A percentile compares a stretch with the other conserved stretches of the same genome.
phyloP scores from a whole-genome alignment of 2,113 vertebrate species.

The Chamaea fasciata region DNA sequence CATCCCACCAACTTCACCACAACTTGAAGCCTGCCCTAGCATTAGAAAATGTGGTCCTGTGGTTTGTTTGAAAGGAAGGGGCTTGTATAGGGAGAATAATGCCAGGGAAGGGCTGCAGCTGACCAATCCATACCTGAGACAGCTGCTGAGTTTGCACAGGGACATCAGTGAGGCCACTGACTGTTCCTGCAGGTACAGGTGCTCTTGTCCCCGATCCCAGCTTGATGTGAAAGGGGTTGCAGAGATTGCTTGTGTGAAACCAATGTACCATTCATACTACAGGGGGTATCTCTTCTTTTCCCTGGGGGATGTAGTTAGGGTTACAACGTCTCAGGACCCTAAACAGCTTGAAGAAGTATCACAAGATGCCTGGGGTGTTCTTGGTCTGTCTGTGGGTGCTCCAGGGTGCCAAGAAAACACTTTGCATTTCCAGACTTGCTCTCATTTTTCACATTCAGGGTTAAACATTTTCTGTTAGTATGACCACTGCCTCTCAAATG shows the following conservation, averaged over 20 bases:
- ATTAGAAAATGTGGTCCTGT: neutral
- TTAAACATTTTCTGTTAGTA: neutral
- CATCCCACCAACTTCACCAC: neutral
- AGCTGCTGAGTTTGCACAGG: neutral
- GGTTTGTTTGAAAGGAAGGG: neutral
- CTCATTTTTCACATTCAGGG: constrained; percentile 6
- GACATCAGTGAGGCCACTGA: neutral
- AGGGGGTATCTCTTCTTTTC: neutral
- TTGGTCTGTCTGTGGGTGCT: neutral
- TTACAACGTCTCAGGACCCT: neutral
- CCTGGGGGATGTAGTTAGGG: rapidly evolving
- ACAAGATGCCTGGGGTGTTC: neutral
- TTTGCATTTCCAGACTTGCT: constrained; percentile 1
- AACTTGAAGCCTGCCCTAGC: rapidly evolving
- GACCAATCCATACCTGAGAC: neutral
- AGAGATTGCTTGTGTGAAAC: neutral
- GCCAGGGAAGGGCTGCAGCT: neutral
- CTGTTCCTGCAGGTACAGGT: neutral
- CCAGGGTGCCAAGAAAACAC: neutral
- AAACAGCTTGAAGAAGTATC: neutral
- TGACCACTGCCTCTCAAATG: neutral
- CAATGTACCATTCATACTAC: rapidly evolving
- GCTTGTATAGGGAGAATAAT: neutral
- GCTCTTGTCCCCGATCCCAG: neutral
- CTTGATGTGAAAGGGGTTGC: neutral